Evolutionary conservation across 2,888 invertebrate genomes (phyloP).

Genomic region (Bursaphelenchus okinawaensis): DNA sequence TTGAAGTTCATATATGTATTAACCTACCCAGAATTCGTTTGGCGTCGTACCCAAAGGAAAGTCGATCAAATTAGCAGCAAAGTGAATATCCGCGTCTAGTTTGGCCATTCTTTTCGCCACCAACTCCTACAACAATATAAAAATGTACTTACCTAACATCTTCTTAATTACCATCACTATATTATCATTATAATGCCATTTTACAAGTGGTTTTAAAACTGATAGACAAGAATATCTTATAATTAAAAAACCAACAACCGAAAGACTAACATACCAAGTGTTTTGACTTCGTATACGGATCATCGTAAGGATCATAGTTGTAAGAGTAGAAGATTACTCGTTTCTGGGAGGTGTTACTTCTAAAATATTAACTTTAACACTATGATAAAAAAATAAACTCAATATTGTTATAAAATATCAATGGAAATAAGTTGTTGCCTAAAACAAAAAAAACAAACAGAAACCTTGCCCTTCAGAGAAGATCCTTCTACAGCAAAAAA

Average conservation of each 20-base stretch:
- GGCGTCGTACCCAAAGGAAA: neutral
- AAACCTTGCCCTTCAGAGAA: neutral
- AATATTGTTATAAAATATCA: too few species aligned
- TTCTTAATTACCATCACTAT: neutral
- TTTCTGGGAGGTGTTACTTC: neutral
- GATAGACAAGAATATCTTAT: too few species aligned
- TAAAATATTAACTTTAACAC: too few species aligned
- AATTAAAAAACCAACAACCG: too few species aligned
- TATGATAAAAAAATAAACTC: neutral
- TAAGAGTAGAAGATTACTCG: slow-evolving; percentile 4
- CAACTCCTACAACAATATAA: neutral
- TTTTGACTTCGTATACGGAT: neutral
- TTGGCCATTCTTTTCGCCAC: neutral
- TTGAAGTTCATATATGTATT: neutral
- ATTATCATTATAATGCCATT: too few species aligned
- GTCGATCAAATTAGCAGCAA: neutral
- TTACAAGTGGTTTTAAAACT: too few species aligned
- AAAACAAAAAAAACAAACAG: too few species aligned
- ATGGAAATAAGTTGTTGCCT: too few species aligned
- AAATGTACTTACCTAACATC: too few species aligned
- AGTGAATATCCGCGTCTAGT: neutral
- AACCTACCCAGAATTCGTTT: slow-evolving; percentile 1
- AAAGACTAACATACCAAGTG: neutral
- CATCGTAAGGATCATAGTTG: neutral
- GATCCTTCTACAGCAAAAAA: neutral